phyloP scores from a whole-genome alignment of 2,797 vertebrate species.

The Spinus pinus region DNA sequence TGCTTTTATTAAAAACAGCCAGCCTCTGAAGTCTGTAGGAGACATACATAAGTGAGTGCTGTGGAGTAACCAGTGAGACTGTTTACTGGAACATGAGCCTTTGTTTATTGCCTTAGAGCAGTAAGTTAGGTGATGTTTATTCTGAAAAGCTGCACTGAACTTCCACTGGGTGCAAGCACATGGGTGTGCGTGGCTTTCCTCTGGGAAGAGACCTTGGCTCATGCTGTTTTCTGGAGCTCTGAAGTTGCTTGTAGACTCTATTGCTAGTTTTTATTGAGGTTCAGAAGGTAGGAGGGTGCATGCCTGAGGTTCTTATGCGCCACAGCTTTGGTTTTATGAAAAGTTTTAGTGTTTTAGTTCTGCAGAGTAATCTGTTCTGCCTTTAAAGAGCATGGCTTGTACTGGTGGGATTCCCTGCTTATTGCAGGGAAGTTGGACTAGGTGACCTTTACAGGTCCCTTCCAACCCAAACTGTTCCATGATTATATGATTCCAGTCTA shows the following conservation, averaged over 20 bases:
- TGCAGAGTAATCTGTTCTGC: not conserved
- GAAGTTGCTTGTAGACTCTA: not conserved
- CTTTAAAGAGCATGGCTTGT: not conserved
- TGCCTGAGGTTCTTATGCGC: not conserved
- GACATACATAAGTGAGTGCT: not conserved
- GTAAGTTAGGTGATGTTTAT: not conserved
- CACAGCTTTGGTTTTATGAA: not conserved
- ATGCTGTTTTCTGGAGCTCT: not conserved
- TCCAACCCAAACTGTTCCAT: not conserved
- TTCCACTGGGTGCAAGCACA: not conserved
- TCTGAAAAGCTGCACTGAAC: not conserved
- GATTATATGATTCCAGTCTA: not conserved
- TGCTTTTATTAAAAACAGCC: not conserved
- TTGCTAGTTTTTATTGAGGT: not conserved
- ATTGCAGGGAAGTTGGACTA: not conserved
- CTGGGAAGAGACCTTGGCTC: not conserved
- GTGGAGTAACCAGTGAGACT: not conserved
- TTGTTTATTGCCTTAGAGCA: not conserved
- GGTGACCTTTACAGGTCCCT: not conserved
- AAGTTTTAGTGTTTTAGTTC: not conserved
- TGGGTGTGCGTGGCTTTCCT: fast-evolving
- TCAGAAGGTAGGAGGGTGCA: not conserved
- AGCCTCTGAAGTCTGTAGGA: not conserved
- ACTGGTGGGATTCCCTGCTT: not conserved
- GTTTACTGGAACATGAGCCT: not conserved